A percentile compares a stretch with the other conserved stretches of the same genome.
Conservation (phyloP, 2,113 vertebrate genomes). For the Sialia sialis region DNA sequence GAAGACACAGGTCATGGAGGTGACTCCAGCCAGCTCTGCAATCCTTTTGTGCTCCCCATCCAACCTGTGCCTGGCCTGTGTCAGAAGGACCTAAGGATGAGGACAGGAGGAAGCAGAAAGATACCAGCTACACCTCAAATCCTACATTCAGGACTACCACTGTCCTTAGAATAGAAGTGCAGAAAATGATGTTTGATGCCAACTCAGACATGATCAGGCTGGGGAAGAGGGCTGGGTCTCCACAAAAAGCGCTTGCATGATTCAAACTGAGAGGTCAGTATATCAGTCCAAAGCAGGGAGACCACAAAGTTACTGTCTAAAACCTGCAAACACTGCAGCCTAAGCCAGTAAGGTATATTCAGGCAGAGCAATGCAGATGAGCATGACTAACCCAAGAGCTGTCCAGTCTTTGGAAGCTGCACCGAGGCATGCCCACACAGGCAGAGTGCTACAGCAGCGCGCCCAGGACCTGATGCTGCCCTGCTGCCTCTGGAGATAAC, state of each 20-base stretch:
- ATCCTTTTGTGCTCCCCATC: not conserved
- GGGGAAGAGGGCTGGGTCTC: not conserved
- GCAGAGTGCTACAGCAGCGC: not conserved
- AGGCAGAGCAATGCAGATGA: not conserved
- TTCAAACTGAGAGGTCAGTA: not conserved
- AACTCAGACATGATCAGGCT: not conserved
- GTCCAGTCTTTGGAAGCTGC: not conserved
- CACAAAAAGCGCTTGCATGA: not conserved
- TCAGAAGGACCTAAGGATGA: not conserved
- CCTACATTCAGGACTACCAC: not conserved
- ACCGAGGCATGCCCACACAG: accelerated
- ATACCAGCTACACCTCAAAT: not conserved
- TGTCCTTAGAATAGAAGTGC: not conserved
- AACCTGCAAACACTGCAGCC: not conserved
- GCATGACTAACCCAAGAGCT: not conserved
- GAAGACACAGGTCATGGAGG: not conserved
- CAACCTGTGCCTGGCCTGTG: not conserved
- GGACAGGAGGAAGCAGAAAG: not conserved
- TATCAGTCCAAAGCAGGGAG: not conserved
- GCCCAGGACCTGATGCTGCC: not conserved
- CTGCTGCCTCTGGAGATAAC: not conserved
- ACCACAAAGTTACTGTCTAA: not conserved
- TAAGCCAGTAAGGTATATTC: not conserved
- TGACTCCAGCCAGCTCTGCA: not conserved
- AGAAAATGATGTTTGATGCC: not conserved